These are phyloP conservation scores for Chesias legatella DNA, from an alignment of 2,888 invertebrate species.

Conservation along the genomic window DNA sequence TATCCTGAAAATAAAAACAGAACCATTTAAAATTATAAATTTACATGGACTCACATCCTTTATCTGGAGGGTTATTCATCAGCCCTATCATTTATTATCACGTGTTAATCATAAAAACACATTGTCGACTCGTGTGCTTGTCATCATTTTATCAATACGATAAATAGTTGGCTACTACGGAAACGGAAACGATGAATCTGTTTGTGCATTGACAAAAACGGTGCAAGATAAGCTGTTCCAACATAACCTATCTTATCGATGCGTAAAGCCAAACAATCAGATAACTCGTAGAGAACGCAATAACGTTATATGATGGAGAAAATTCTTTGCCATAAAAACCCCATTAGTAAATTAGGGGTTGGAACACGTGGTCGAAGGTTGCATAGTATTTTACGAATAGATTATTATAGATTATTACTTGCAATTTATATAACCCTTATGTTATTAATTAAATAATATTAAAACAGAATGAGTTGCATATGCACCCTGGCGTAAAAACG, in stretches of 20 bases:
- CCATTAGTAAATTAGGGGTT: too few relatives aligned
- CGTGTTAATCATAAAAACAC: slow-evolving; percentile 62
- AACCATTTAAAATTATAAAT: background rate
- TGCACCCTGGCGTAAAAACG: too few relatives aligned
- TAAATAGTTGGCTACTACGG: background rate
- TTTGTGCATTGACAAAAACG: slow-evolving; percentile 5
- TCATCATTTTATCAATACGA: slow-evolving; percentile 49
- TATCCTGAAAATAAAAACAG: slow-evolving; percentile 13
- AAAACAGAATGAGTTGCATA: too few relatives aligned
- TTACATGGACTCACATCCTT: background rate
- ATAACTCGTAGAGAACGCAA: background rate
- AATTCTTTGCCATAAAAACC: too few relatives aligned
- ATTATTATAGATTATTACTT: too few relatives aligned
- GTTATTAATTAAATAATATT: too few relatives aligned
- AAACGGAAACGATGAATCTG: background rate
- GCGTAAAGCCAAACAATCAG: slow-evolving; percentile 4
- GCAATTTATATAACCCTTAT: too few relatives aligned
- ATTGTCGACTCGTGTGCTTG: slow-evolving; percentile 67
- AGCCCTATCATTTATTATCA: slow-evolving; percentile 67
- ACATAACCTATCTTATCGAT: slow-evolving; percentile 6
- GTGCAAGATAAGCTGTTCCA: slow-evolving; percentile 2
- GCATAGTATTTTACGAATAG: too few relatives aligned
- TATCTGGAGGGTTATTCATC: slow-evolving; percentile 31
- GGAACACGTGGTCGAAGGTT: too few relatives aligned
- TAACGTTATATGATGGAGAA: too few relatives aligned